A percentile compares a stretch with the other conserved stretches of the same genome.
phyloP scores from a whole-genome alignment of 37 sponge, comb jelly and placozoan genomes.

The Halisarca cf. caerulea region DNA sequence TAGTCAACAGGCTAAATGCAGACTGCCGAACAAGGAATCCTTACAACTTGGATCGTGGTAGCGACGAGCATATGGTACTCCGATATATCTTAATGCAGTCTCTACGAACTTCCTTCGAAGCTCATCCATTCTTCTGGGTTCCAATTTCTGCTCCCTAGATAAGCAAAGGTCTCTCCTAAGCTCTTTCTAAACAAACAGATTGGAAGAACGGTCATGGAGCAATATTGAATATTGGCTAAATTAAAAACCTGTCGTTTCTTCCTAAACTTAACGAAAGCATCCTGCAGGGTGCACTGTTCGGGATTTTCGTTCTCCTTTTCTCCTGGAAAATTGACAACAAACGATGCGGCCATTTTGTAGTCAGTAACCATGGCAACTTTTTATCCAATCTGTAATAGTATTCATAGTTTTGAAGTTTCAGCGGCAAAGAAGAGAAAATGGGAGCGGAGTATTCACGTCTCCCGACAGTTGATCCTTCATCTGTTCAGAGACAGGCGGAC shows the following conservation, averaged over 20 bases:
- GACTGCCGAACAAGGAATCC: background rate
- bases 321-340: background rate
- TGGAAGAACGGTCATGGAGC: background rate
- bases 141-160: background rate
- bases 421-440: background rate
- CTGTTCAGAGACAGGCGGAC: no score
- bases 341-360: slow-evolving; percentile 13
- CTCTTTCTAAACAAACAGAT: background rate
- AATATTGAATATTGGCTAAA: background rate
- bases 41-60: slow-evolving; percentile 74
- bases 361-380: background rate
- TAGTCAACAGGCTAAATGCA: no score
- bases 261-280: slow-evolving; percentile 47
- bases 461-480: no score
- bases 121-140: slow-evolving; percentile 28
- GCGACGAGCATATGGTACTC: slow-evolving; percentile 74
- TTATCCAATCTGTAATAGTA: background rate
- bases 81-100: slow-evolving; percentile 54
- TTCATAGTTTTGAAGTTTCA: slow-evolving; percentile 12
- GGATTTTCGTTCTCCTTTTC: background rate
- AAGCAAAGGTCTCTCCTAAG: background rate
- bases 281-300: slow-evolving; percentile 40
- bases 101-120: slow-evolving; percentile 67
- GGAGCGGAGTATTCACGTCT: slow-evolving; percentile 4
- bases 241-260: slow-evolving; percentile 37